Base-by-base conservation (phyloP, 1,140 invertebrate species). In the Drosophila orosa region DNA sequence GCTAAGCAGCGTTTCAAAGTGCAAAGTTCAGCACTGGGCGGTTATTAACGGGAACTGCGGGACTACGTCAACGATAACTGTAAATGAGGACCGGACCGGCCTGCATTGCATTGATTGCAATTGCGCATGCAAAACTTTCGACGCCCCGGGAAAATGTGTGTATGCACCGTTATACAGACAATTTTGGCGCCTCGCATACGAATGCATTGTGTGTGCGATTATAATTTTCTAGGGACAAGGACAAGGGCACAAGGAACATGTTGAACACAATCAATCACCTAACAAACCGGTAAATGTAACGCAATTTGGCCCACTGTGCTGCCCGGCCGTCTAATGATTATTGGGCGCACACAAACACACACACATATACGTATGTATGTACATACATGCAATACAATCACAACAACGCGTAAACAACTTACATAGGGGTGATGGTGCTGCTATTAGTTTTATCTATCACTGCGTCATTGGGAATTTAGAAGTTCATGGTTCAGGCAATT, bases 101-200 rank as follows among this genome's bases (percentile, higher is more conserved):
- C n/a, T n/a, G n/a, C n/a, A n/a, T 33, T 66, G 65, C 66, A 58
- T 40, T 24, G 29, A 35, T 60, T 63, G 33, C 42, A 48, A 56
- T 39, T 72, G 68, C 68, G 68, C 67, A 71, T 71, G 65, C 50
- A 71, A 57, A 42, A 39, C 42, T 42, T 52, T 13, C n/a, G 10
- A 67, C 62, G 65, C 65, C 65, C 58, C 35, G 65, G 35, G 42
- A 69, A 37, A 71, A 22, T 31, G 40, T 31, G 40, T 69, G 67
- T 71, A 71, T 71, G 40, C 67, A 69, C 63, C 65, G 67, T 57
- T 71, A 71, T 71, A 69, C 25, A 69, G 42, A 71, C 50, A 47
- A 25, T 37, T 47, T 57, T 57, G 50, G 65, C 67, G 50, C 65
- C 22, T 47, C 50, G 7, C 25, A 19, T 12, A 42, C 13, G 44